Evolutionary conservation across 2,888 invertebrate genomes (phyloP), one percentile per base, ranked within the genome.

Genomic region (Drosophila rellima): DNA sequence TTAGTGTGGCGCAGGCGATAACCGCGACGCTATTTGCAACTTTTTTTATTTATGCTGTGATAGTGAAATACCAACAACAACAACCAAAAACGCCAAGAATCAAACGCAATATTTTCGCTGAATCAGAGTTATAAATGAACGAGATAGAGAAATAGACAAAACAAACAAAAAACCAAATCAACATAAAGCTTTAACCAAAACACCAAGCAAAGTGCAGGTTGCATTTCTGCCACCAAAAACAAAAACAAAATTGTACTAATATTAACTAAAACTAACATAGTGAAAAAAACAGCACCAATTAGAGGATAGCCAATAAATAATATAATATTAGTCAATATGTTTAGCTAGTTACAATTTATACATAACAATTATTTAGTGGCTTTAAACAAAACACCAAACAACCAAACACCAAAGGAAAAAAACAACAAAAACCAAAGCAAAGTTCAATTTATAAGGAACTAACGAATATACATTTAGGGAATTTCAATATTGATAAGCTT

Each of bases 381-480:
- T 90, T 90, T 87, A 91, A 90, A 73, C 57, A 87, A 82, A 90
- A 90, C 91, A 91, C 91, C 90, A 91, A 91, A 61, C 68, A 72
- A 82, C 59, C 82, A 82, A 90, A 90, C 91, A 91, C 90, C 90
- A 91, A 91, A 65, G 65, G 51, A 44, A 42, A 66, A 52, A 48
- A 42, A 33, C 1, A 26, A 26, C 26, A 33, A 63, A 55, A 66
- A 61, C 50, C 29, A 81, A 80, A 74, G 31, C 59, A 59, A 66
- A 84, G 82, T 68, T 85, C 70, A 75, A 87, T 78, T 70, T 62
- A 56, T 60, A 73, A 31, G 42, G 51, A 88, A 72, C 80, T 85
- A 88, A 90, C 90, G 88, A 91, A 89, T 82, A 84, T 82, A 82
- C 72, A 75, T 88, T 90, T 91, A 90, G 91, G 86, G 86, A 90